A percentile compares a stretch with the other conserved stretches of the same genome.
These are phyloP conservation scores for Chelidonichthys spinosus DNA, from an alignment of 2,797 vertebrate genomes.

Conservation along the genomic window DNA sequence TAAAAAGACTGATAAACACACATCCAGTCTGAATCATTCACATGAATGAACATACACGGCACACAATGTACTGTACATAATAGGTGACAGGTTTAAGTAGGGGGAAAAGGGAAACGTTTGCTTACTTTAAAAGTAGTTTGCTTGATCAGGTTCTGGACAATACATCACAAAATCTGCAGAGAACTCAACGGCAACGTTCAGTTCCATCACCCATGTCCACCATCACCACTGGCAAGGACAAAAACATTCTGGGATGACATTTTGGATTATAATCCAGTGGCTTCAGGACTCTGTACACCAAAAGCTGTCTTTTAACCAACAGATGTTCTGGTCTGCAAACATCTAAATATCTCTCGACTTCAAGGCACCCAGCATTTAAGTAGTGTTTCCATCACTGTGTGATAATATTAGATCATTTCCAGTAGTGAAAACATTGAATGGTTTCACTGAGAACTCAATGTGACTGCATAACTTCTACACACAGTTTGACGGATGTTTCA, in stretches of 20 bases:
- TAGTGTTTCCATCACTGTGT: not conserved
- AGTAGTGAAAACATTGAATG: not conserved
- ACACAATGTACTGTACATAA: not conserved
- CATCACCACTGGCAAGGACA: constrained; percentile 37
- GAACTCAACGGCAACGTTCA: constrained; percentile 49
- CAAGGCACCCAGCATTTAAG: not conserved
- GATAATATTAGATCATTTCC: not conserved
- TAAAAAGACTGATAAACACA: not conserved
- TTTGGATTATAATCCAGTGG: too few species aligned
- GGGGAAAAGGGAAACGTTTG: not conserved
- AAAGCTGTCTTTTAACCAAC: not conserved
- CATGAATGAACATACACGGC: not conserved
- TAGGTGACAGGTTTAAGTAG: not conserved
- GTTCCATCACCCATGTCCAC: constrained; percentile 57
- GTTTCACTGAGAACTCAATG: not conserved
- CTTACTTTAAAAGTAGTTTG: constrained; percentile 69
- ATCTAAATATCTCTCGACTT: not conserved
- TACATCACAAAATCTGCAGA: constrained; percentile 63
- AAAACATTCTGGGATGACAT: constrained; percentile 48
- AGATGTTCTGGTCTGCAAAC: not conserved
- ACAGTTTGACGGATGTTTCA: not conserved
- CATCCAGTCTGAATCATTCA: not conserved
- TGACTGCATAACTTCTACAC: not conserved
- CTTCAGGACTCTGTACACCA: not conserved
- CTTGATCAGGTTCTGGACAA: constrained; percentile 55